Evolutionary conservation across 2,797 vertebrate species (phyloP), one percentile per base, ranked within the genome.

Genomic region (Trachurus trachurus): DNA sequence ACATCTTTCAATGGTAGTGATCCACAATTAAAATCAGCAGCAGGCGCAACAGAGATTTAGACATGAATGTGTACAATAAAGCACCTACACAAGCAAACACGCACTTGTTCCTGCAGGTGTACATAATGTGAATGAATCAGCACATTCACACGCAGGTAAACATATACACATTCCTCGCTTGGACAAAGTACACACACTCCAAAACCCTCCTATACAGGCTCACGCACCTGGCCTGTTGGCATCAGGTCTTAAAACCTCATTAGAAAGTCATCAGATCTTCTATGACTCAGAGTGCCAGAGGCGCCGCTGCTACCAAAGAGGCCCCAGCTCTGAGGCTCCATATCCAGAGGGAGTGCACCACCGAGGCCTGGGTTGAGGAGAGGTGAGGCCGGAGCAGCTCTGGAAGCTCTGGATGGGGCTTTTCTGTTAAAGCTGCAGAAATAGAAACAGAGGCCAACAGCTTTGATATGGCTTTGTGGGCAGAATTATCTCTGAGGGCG

Each of bases 151-250:
- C 49, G 15, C 71, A 66, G 39, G 63, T 74, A 83, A 84, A 84
- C 66, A 86, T 68, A 56, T 5, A 67, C 42, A 16, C 82, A 85
- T 77, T 86, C 81, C 62, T 81, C 29, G 16, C 13, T 15, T 5
- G 40, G 49, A 37, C 66, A 80, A 67, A 82, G 71, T 59, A 74
- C 81, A 86, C 80, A 83, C 34, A 73, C 72, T 64, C 39, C 57
- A 87, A 76, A 83, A 84, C 60, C 72, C 45, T 77, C 63, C 39
- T 75, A 81, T 71, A 70, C 71, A 86, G 53, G 19, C 85, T 72
- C 39, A 58, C 67, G 81, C 93, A 94, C 91, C 91, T 93, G 91
- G 89, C 66, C 74, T 79, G 74, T 71, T 87, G 85, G 86, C 84
- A 86, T 80, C 72, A 71, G 67, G 81, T 80, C 87, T 93, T 89